A percentile compares a stretch with the other conserved stretches of the same genome.
These are phyloP conservation scores for Patella caerulea DNA, from an alignment of 2,888 invertebrate species.

Conservation along the genomic window DNA sequence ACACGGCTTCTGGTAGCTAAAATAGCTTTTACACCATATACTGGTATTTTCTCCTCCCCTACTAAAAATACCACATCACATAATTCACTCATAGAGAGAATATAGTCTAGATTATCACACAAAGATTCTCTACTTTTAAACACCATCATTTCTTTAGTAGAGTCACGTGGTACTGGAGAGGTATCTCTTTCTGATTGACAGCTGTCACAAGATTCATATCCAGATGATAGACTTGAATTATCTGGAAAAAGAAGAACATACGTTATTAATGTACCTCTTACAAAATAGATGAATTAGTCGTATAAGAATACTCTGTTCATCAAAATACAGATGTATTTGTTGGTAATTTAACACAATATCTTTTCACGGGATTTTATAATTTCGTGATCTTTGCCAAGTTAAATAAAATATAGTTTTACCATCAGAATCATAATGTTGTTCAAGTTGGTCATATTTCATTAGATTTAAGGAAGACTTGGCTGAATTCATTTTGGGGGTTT, in stretches of 20 bases:
- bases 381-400: too few relatives aligned
- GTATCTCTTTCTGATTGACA: neutral
- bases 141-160: too few relatives aligned
- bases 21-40: constrained; percentile 7
- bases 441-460: constrained; percentile 2
- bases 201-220: constrained; percentile 10
- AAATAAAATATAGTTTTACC: neutral
- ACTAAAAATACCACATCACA: neutral
- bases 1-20: neutral
- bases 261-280: neutral
- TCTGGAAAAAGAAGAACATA: neutral
- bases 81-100: too few relatives aligned
- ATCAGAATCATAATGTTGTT: neutral
- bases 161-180: neutral
- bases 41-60: neutral
- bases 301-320: neutral
- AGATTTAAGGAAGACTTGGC: neutral
- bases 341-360: too few relatives aligned
- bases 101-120: too few relatives aligned
- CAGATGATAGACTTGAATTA: neutral
- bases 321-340: neutral
- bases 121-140: too few relatives aligned
- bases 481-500: neutral
- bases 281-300: neutral
- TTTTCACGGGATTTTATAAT: too few relatives aligned